Conservation (phyloP, 2,888 invertebrate species). For the Nipponacmea schrenckii region DNA sequence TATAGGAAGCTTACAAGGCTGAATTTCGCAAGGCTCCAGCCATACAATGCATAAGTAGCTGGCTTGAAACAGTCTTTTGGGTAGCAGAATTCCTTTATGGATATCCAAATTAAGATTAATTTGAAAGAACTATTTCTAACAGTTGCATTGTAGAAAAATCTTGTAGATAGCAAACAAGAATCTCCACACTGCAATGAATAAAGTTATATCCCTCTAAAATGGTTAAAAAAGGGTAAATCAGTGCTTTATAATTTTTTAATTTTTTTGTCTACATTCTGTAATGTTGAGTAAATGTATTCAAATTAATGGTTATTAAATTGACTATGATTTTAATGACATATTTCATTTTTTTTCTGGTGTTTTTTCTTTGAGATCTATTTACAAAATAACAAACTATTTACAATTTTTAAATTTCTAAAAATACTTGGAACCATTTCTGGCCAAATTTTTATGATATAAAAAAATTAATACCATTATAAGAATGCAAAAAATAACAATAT, state of each 20-base stretch:
- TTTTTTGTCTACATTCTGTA: background rate
- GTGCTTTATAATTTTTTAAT: background rate
- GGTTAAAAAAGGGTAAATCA: no score
- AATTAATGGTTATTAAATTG: constrained; percentile 7
- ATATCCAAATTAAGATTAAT: no score
- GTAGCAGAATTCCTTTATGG: no score
- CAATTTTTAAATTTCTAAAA: constrained; percentile 20
- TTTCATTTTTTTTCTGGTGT: background rate
- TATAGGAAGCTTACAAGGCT: no score
- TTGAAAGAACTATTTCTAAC: no score
- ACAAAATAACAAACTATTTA: constrained; percentile 25
- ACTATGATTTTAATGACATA: background rate
- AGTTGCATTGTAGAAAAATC: no score
- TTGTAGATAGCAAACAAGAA: no score
- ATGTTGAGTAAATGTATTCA: background rate
- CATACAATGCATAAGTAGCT: no score
- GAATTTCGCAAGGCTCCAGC: no score
- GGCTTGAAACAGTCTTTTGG: no score
- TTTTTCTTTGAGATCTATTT: constrained; percentile 22
- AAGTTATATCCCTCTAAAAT: no score
- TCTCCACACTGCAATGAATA: no score
- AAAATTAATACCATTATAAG: constrained; percentile 9
- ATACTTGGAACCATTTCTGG: constrained; percentile 15
- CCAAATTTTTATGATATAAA: background rate
- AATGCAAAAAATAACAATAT: constrained; percentile 8